Percentiles rank a stretch among this genome's conserved stretches.
These are phyloP conservation scores for Microhierax caerulescens DNA, from an alignment of 2,797 vertebrate species.

Conservation along the genomic window DNA sequence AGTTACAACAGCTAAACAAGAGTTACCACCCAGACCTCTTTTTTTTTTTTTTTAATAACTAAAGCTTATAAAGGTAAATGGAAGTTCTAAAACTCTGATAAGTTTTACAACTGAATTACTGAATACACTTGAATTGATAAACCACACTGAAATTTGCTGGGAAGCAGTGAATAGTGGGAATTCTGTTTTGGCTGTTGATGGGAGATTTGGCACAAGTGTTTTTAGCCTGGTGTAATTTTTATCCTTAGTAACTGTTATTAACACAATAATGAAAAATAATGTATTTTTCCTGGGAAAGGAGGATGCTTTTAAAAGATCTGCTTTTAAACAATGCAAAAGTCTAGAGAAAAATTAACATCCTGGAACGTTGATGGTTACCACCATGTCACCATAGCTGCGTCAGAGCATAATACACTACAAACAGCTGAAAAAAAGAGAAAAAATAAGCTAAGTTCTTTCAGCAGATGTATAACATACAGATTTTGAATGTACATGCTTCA, in stretches of 20 bases:
- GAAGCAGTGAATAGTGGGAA: background rate
- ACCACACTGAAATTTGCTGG: background rate
- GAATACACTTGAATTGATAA: background rate
- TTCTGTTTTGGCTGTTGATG: background rate
- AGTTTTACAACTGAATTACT: background rate
- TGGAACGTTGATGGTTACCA: background rate
- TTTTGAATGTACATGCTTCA: slow-evolving; percentile 19
- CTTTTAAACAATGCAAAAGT: background rate
- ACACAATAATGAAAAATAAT: background rate
- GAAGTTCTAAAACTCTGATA: background rate
- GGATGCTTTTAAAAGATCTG: background rate
- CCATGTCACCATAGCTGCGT: background rate
- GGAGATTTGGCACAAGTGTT: background rate
- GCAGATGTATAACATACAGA: background rate
- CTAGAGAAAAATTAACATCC: background rate
- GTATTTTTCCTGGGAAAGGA: background rate
- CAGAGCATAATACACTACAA: background rate
- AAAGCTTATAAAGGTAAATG: background rate
- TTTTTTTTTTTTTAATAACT: background rate
- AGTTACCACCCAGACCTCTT: background rate
- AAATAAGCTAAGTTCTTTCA: background rate
- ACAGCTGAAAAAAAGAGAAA: background rate
- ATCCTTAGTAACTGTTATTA: background rate
- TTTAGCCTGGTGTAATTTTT: background rate
- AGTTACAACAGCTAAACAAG: background rate